phyloP scores from a whole-genome alignment of 2,888 invertebrate genomes.

The Charanyca ferruginea region DNA sequence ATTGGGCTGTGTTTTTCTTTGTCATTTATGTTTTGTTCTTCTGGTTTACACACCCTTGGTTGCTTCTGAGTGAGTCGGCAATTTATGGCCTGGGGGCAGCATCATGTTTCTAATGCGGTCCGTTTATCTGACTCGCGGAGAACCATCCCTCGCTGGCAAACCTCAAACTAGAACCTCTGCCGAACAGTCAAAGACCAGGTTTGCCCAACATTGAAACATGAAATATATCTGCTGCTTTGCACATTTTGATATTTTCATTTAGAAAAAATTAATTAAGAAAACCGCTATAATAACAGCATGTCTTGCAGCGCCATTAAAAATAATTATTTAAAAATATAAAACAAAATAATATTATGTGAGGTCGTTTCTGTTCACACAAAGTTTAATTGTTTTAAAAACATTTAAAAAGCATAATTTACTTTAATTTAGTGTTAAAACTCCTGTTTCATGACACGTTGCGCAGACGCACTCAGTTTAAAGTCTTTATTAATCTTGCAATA shows the following conservation, averaged over 20 bases:
- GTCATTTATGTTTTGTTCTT: too few species aligned
- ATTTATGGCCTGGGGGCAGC: too few species aligned
- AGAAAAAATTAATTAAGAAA: conserved; percentile 11
- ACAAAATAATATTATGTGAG: conserved; percentile 1
- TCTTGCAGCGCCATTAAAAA: conserved; percentile 31
- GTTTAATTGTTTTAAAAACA: conserved; percentile 40
- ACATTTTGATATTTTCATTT: too few species aligned
- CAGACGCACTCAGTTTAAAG: conserved; percentile 15
- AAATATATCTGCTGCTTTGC: not conserved
- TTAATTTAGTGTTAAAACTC: conserved; percentile 38
- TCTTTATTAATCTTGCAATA: conserved; percentile 23
- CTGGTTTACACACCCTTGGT: too few species aligned
- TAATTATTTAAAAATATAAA: conserved; percentile 19
- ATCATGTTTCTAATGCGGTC: too few species aligned
- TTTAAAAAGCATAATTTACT: conserved; percentile 31
- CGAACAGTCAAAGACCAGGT: too few species aligned
- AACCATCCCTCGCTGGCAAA: too few species aligned
- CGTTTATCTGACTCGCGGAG: too few species aligned
- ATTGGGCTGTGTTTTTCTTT: too few species aligned
- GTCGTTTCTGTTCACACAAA: conserved; percentile 16
- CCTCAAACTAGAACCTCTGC: too few species aligned
- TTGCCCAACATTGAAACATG: too few species aligned
- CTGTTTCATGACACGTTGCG: conserved; percentile 7
- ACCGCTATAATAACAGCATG: conserved; percentile 11
- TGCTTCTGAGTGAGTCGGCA: too few species aligned